Base-by-base conservation (phyloP, 2,797 vertebrate species). In the Pitangus sulphuratus region DNA sequence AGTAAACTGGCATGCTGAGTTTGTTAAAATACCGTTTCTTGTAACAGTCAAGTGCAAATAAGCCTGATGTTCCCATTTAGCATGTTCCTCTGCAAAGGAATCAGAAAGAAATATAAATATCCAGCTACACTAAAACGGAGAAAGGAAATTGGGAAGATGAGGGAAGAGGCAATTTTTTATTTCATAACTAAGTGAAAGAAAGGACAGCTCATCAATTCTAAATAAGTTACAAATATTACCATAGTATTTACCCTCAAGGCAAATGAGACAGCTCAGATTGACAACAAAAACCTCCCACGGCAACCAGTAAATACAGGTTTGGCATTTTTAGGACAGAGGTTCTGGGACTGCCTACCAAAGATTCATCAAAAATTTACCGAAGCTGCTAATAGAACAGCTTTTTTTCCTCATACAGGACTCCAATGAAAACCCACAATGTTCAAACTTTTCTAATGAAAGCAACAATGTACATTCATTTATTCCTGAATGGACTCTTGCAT, bases 321-420 rank as follows among this genome's bases (percentile, higher is more conserved):
- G 22, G 60, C 89, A 58, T 69, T 92, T 94, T 87, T 79, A 92
- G 78, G 84, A 91, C 81, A 83, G 51, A 85, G 45, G 60, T 64
- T 93, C 76, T 64, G 79, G 48, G 37, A 90, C 68, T 66, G 60
- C 47, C 68, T 79, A 69, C 39, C 26, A 35, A 92, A 56, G 58
- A 87, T 13, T 60, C 48, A 92, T 80, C 39, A 92, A 82, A 92
- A 92, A 91, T 83, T 47, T 82, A 90, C 50, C 42, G 65, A 71
- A 45, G 31, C 28, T 84, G 39, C 25, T 53, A 92, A 50, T 33
- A 84, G 25, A 24, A 25, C 15, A 89, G 48, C 26, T 82, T 81
- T 80, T 80, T 60, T 47, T 54, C 16, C 42, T 95, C 58, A 84
- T 33, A 50, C 0, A 13, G 13, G 31, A 74, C 35, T 33, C 33